Base-by-base conservation (phyloP, 2,113 vertebrate genomes). In the Brachyhypopomus gauderio region DNA sequence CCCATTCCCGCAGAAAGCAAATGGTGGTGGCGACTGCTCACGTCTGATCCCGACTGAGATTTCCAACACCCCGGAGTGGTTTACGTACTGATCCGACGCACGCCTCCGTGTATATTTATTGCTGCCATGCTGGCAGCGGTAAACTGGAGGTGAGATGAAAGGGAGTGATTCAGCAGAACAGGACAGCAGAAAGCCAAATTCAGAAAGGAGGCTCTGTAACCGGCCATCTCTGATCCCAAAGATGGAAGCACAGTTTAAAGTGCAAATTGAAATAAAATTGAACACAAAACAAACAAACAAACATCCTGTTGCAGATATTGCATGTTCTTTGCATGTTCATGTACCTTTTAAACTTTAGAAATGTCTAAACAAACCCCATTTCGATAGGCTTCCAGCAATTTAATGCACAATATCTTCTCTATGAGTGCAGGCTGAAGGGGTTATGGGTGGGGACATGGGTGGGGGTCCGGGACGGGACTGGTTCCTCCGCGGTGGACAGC, bases 371-470 rank as follows among this genome's bases (percentile, higher is more conserved):
- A 34, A 63, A 41, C 87, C 86, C 83, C 82, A 81, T 55, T 1
- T 62, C 22, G 58, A 66, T 75, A 86, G 22, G 74, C 67, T 81
- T 60, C 58, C 81, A 88, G 78, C 38, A 75, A 72, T 75, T 78
- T 25, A 25, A 77, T 80, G 80, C 77, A 76, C 79, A 34, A n/a
- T 70, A 73, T 79, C 88, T 74, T 72, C 52, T 52, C 9, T 14
- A 76, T 80, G 87, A 85, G 87, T 88, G 34, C 77, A 70, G 73
- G 56, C 71, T 38, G 63, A 75, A 71, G 78, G 70, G 78, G 55
- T 52, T 59, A 67, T 64, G 82, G 72, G 85, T 60, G 81, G 84
- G 81, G 84, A 88, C 73, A 85, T 73, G 79, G 84, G 89, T 83
- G 74, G 80, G 87, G 62, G 86, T 89, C 87, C 76, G 69, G 38